Percentiles rank a stretch among this genome's conserved stretches.
Conservation (phyloP, 2,113 vertebrate genomes). For the Eclectus roratus region DNA sequence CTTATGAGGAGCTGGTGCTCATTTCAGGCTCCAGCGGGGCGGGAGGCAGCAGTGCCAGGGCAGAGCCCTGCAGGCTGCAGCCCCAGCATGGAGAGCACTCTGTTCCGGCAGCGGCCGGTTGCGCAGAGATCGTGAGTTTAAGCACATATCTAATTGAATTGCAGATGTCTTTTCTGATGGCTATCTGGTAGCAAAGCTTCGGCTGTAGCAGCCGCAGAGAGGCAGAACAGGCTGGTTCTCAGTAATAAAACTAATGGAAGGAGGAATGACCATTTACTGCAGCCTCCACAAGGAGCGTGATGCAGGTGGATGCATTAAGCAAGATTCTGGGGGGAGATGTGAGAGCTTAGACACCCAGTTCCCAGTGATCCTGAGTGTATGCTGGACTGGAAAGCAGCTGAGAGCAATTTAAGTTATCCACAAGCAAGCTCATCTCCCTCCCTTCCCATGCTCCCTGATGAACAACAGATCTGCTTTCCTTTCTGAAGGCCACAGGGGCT, state of each 20-base stretch:
- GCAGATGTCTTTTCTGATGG: conserved; percentile 55
- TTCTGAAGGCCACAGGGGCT: neutral
- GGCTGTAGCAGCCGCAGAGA: conserved; percentile 25
- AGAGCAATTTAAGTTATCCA: neutral
- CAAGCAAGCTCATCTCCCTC: neutral
- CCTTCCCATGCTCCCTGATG: neutral
- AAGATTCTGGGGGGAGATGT: neutral
- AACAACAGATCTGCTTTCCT: neutral
- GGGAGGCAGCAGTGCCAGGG: neutral
- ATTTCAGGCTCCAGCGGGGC: neutral
- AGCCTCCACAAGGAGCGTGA: neutral
- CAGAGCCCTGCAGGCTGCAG: neutral
- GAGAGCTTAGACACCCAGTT: neutral
- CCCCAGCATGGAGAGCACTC: neutral
- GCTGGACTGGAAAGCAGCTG: neutral
- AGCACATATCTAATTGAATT: conserved; percentile 53
- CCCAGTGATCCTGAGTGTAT: neutral
- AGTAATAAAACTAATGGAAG: conserved; percentile 26
- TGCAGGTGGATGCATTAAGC: neutral
- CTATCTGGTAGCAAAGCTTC: conserved; percentile 32
- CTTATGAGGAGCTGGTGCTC: neutral
- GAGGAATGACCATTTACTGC: neutral
- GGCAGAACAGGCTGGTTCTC: conserved; percentile 18
- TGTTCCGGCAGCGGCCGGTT: neutral
- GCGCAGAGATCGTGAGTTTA: neutral